phyloP scores from a whole-genome alignment of 2,888 invertebrate genomes.

The Synergus japonicus region DNA sequence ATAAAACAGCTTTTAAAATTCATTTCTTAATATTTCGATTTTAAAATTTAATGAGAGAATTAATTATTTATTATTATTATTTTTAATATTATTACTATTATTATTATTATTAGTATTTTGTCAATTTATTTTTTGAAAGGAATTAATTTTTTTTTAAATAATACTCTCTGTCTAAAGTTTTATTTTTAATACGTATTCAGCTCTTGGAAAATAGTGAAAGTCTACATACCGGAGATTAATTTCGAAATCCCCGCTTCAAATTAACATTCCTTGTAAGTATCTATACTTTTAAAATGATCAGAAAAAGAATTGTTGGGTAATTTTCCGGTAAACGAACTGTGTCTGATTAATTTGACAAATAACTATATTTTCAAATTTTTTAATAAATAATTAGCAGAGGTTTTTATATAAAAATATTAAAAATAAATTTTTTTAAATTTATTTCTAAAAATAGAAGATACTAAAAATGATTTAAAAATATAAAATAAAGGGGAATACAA shows the following conservation, averaged over 20 bases:
- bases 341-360: not conserved
- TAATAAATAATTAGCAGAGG: too few relatives aligned
- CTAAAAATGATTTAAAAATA: not conserved
- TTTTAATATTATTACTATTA: too few relatives aligned
- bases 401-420: too few relatives aligned
- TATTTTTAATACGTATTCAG: not conserved
- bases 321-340: not conserved
- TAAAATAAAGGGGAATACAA: not conserved
- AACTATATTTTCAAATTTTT: too few relatives aligned
- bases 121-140: not conserved
- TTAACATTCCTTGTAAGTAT: not conserved
- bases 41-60: not conserved
- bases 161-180: not conserved
- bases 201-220: slow-evolving; percentile 2
- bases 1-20: not conserved
- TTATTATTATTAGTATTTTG: not conserved
- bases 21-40: not conserved
- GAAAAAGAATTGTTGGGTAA: not conserved
- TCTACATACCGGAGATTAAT: not conserved
- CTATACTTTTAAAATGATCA: not conserved
- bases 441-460: not conserved
- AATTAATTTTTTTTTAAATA: not conserved
- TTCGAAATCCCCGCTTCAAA: not conserved
- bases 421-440: too few relatives aligned
- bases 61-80: not conserved